Base-by-base conservation (phyloP, 53 echinoderm and acorn worm genomes). In the Luidia sarsii region DNA sequence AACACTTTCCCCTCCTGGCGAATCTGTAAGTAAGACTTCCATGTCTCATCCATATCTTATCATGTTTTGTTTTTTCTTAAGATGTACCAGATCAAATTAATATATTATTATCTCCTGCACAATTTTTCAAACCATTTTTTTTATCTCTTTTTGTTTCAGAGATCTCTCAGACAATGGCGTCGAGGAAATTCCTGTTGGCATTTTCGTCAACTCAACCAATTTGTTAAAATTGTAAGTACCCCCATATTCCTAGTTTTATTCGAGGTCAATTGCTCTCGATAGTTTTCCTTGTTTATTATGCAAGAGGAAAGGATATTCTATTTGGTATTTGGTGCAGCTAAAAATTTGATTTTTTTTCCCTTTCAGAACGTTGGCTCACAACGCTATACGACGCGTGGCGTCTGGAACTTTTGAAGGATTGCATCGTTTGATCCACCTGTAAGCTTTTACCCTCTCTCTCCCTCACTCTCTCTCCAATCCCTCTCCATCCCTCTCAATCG, bases 1-100 rank as follows among this genome's bases (percentile, higher is more conserved):
- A n/a, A 41, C 8, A 61, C 33, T 83, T 83, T 15, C 60, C 35
- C 9, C 33, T 57, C 25, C 62, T 94, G 21, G 85, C 88, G 2
- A 85, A 88, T 30, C 39, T 90, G 94, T 94, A 71, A 90, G 94
- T 84, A 20, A 16, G 10, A 4, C 38, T 65, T 37, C 25, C 19
- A 46, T 51, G 9, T 82, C 35, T n/a, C n/a, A n/a, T n/a, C n/a
- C n/a, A n/a, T n/a, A n/a, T n/a, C n/a, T n/a, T n/a, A n/a, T n/a
- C n/a, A n/a, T n/a, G n/a, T n/a, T n/a, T n/a, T n/a, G n/a, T n/a
- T n/a, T n/a, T n/a, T n/a, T n/a, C n/a, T n/a, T n/a, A n/a, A n/a
- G n/a, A n/a, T n/a, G n/a, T n/a, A n/a, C n/a, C n/a, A n/a, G n/a
- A n/a, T n/a, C n/a, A n/a, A n/a, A n/a, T n/a, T n/a, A n/a, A n/a